Base-by-base conservation (phyloP, 2,113 vertebrate species). In the Cyanoramphus novaezelandiae region DNA sequence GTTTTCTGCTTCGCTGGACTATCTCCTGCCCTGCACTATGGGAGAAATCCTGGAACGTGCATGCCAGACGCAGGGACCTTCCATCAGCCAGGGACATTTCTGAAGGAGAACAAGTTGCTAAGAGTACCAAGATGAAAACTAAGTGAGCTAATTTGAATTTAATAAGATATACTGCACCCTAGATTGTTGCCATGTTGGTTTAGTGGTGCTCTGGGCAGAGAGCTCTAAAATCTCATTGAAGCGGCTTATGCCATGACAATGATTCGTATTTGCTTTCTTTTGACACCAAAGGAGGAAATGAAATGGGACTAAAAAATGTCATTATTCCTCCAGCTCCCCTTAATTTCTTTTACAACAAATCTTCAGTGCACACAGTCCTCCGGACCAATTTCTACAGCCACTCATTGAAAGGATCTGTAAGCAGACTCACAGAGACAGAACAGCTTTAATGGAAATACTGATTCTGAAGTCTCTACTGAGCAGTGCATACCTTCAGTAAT, bases 1-100 rank as follows among this genome's bases (percentile, higher is more conserved):
- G 75, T 92, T 93, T 97, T 90, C 93, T 88, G 93, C 68, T 93
- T 82, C 88, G 64, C 37, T 93, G 69, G 82, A 46, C 87, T 91
- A 55, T 55, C 49, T 91, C 59, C 70, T 94, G 90, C 79, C 75
- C 35, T 86, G 70, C 80, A 96, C 70, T 78, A n/a, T 35, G 64
- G 60, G 52, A 92, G 25, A 92, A 95, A 94, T 82, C 60, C 44
- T 60, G 90, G 39, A 59, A 88, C 0, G 0, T 47, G 27, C 62
- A 74, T 67, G 85, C 35, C 33, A 78, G 50, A 64, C 7, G 31
- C 52, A 50, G 37, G 39, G 64, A 97, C n/a, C 35, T 92, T 84
- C 44, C n/a, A 69, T 75, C 86, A 93, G 71, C 33, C 21, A 72
- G 21, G 43, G 57, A 44, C 4, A 11, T 86, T 95, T 80, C n/a